Evolutionary conservation across 2,113 vertebrate genomes (phyloP).

Genomic region (Mugil cephalus): DNA sequence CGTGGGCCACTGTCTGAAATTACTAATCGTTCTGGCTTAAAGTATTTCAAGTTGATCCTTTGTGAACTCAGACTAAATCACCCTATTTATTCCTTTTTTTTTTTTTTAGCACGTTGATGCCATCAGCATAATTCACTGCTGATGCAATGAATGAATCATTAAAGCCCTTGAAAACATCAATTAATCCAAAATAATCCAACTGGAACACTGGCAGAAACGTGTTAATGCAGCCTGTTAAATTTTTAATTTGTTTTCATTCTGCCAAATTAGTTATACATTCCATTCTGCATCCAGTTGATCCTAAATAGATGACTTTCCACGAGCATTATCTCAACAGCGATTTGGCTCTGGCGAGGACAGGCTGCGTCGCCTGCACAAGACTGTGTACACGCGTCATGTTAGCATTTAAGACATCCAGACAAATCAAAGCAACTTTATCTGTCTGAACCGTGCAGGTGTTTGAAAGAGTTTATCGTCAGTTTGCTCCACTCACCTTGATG

Average conservation of each 20-base stretch:
- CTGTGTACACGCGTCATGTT: not conserved
- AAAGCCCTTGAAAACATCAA: conserved; percentile 31
- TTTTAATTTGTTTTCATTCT: conserved; percentile 42
- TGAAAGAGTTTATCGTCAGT: not conserved
- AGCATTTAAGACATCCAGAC: conserved; percentile 4
- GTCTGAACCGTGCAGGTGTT: conserved; percentile 5
- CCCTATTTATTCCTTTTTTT: conserved; percentile 33
- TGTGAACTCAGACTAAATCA: conserved; percentile 7
- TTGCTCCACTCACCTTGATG: conserved; percentile 1
- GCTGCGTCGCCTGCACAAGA: not conserved
- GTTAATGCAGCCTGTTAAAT: conserved; percentile 36
- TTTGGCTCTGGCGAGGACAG: conserved; percentile 21
- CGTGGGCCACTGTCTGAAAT: too few species aligned
- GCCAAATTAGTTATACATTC: conserved; percentile 8
- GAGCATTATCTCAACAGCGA: not conserved
- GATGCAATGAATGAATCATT: conserved; percentile 12
- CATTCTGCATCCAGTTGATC: conserved; percentile 24
- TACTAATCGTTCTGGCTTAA: too few species aligned
- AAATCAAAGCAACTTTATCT: conserved; percentile 25
- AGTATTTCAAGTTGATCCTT: not conserved
- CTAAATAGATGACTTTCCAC: conserved; percentile 10
- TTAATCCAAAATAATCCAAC: conserved; percentile 38
- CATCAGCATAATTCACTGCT: conserved; percentile 23
- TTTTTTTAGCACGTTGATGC: conserved; percentile 14
- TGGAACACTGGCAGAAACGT: conserved; percentile 32